phyloP scores from a whole-genome alignment of 2,888 invertebrate species.

The Drosophila testacea region DNA sequence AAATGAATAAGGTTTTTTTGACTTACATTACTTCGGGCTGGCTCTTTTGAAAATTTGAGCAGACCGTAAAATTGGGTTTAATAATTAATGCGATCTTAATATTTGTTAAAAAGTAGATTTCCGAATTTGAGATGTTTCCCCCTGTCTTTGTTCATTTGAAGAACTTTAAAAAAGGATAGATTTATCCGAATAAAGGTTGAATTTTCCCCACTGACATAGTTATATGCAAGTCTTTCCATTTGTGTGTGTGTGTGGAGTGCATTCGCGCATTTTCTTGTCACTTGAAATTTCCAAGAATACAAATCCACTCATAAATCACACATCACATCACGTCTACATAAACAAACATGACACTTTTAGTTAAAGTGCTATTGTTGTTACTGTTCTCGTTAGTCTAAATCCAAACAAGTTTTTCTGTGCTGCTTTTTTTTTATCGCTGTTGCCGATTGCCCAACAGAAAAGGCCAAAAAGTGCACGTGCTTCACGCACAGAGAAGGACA shows the following conservation, averaged over 20 bases:
- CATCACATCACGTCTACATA: not conserved
- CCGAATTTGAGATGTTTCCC: too few relatives aligned
- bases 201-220: too few relatives aligned
- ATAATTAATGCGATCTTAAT: too few relatives aligned
- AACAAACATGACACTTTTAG: slow-evolving; percentile 15
- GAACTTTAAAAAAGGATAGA: too few relatives aligned
- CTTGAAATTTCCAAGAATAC: slow-evolving; percentile 33
- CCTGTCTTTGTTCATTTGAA: too few relatives aligned
- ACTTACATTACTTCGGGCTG: too few relatives aligned
- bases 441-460: slow-evolving; percentile 48
- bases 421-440: slow-evolving; percentile 19
- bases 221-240: too few relatives aligned
- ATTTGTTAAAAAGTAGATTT: too few relatives aligned
- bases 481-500: slow-evolving; percentile 49
- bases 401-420: slow-evolving; percentile 48
- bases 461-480: slow-evolving; percentile 65
- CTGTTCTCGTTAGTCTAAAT: slow-evolving; percentile 47
- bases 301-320: slow-evolving; percentile 7
- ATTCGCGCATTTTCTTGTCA: slow-evolving; percentile 33
- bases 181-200: too few relatives aligned
- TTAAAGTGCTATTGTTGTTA: slow-evolving; percentile 17
- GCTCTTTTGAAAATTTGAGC: too few relatives aligned
- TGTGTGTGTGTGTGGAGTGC: slow-evolving; percentile 28
- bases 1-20: too few relatives aligned
- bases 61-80: too few relatives aligned